Conservation (phyloP, 2,113 vertebrate species). For the Caretta caretta region DNA sequence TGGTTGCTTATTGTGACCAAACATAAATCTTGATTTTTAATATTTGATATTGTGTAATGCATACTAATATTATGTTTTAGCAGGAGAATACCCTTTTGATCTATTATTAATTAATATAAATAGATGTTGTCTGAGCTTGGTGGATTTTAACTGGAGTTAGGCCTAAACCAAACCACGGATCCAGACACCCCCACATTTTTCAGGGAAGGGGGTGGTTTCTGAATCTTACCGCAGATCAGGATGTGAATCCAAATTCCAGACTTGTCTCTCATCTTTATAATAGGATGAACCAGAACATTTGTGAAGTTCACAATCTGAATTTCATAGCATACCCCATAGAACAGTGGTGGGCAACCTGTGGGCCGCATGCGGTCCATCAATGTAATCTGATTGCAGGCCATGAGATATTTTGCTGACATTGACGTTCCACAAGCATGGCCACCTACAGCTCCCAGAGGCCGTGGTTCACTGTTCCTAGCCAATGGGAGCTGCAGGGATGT, state of each 20-base stretch:
- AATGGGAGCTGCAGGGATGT: no score
- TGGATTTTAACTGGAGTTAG: not conserved
- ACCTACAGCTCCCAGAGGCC: no score
- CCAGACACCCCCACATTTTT: not conserved
- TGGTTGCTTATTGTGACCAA: not conserved
- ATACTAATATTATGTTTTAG: not conserved
- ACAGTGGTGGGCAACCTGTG: no score
- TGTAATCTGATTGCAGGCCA: no score
- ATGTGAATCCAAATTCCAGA: not conserved
- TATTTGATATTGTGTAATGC: not conserved
- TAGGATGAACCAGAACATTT: not conserved
- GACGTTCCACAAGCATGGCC: no score
- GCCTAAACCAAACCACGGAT: not conserved
- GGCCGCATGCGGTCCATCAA: no score
- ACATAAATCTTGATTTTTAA: not conserved
- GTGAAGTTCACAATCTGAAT: not conserved
- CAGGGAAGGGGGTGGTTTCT: not conserved
- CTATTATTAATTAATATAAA: not conserved
- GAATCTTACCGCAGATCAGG: not conserved
- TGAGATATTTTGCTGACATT: no score
- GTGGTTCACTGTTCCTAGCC: no score
- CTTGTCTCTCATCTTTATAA: not conserved
- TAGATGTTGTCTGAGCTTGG: not conserved
- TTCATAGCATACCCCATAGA: rapidly evolving
- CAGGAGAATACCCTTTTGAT: not conserved